Base-by-base conservation (phyloP, 64 coral and sea anemone species). In the Acropora yongei region DNA sequence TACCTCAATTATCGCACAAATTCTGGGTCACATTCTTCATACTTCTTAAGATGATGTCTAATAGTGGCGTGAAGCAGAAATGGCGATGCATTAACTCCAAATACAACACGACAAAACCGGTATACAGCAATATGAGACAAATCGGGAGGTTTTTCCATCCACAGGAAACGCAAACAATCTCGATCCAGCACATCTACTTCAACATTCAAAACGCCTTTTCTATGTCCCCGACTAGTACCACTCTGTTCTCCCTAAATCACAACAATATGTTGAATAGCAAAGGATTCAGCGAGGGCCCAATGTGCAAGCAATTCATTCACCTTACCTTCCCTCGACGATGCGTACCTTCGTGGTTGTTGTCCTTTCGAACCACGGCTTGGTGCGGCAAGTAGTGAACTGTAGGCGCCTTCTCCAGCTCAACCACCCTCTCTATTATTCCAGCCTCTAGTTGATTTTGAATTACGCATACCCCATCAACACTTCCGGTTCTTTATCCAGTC, bases 1-100 rank as follows among this genome's bases (percentile, higher is more conserved):
- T 57, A 12, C 20, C 51, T 57, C 30, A 75, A 58, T 60, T 76
- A 3, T n/a, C 44, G 12, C 1, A 85, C 18, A 40, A 85, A 46
- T 66, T 85, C 20, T 58, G 60, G 82, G 13, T 71, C 82, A 16
- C 44, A 49, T 46, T 85, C 0, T n/a, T 44, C 44, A 42, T 44
- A 85, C 12, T 68, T n/a, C 51, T 41, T 44, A 39, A 85, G 16
- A 57, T 85, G 82, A 85, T 85, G 44, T 46, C 60, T 88, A 30
- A 88, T 55, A 41, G 72, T 88, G 14, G 86, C 30, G 5, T 88
- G 75, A 12, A 77, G 47, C 2, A 77, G 72, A 55, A 77, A 88
- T 17, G 86, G 6, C 1, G 67, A 71, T 71, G 0, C 67, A 3
- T 71, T 55, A 55, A 55, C 51, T 55, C 51, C 51, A 55, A 55